phyloP scores from a whole-genome alignment of 1,140 invertebrate species.

The Bicyclus anynana region DNA sequence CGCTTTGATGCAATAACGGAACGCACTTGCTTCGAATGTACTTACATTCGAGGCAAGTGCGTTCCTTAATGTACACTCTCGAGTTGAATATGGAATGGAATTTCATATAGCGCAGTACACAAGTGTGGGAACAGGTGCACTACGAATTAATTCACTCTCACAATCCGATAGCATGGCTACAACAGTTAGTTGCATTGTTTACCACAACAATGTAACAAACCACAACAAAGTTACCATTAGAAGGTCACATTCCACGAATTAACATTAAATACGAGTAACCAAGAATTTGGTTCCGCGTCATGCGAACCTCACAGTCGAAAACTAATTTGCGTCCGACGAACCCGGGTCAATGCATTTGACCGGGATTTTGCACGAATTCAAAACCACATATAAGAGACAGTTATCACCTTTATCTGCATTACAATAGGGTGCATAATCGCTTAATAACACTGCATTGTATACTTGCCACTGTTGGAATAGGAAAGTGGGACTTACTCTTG shows the following conservation, averaged over 20 bases:
- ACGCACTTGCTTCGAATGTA: too few species aligned
- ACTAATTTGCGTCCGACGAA: constrained; percentile 22
- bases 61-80: too few species aligned
- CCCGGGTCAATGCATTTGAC: constrained; percentile 25
- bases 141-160: too few species aligned
- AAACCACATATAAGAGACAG: neutral
- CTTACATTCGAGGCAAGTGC: too few species aligned
- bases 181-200: neutral
- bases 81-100: too few species aligned
- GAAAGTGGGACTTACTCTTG: constrained; percentile 3
- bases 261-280: constrained; percentile 3
- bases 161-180: too few species aligned
- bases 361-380: constrained; percentile 6
- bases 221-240: neutral
- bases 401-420: constrained; percentile 5
- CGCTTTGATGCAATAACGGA: too few species aligned
- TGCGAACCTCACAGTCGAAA: constrained; percentile 14
- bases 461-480: constrained; percentile 5
- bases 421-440: constrained; percentile 1
- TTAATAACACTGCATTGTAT: neutral
- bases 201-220: neutral
- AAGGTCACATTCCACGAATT: neutral
- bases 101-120: too few species aligned
- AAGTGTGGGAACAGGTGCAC: too few species aligned
- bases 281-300: constrained; percentile 11